These are phyloP conservation scores for Neogobius melanostomus DNA, from an alignment of 2,113 vertebrate genomes.

Conservation along the genomic window DNA sequence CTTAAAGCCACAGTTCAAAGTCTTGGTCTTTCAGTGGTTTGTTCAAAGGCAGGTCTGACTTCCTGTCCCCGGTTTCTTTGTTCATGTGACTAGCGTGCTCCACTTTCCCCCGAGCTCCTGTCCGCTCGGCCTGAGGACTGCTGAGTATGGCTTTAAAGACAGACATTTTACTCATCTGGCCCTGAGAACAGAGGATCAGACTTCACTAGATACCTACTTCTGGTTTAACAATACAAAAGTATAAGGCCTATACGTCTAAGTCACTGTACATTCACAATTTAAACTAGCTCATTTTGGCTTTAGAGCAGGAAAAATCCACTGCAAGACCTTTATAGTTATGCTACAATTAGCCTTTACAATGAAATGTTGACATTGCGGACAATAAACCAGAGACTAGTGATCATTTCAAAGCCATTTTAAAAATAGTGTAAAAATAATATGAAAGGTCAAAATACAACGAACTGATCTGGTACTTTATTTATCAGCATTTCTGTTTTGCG, in stretches of 20 bases:
- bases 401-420: too few relatives aligned
- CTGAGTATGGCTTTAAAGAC: conserved; percentile 10
- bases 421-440: too few relatives aligned
- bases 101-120: conserved; percentile 33
- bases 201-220: background rate
- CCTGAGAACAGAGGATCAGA: background rate
- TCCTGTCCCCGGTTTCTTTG: conserved; percentile 47
- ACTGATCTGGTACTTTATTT: background rate
- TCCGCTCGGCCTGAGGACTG: conserved; percentile 16
- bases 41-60: conserved; percentile 8
- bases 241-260: too few relatives aligned
- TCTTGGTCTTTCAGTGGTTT: background rate
- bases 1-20: background rate
- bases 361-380: too few relatives aligned
- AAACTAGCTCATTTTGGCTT: too few relatives aligned
- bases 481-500: background rate
- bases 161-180: background rate
- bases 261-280: too few relatives aligned
- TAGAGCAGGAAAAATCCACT: too few relatives aligned
- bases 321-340: too few relatives aligned
- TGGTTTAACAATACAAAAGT: background rate
- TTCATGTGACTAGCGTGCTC: conserved; percentile 47
- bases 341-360: too few relatives aligned
- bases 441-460: too few relatives aligned
- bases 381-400: too few relatives aligned